Percentiles rank a stretch among this genome's conserved stretches.
These are phyloP conservation scores for Lepisosteus osseus DNA, from an alignment of 2,113 vertebrate species.

Conservation along the genomic window DNA sequence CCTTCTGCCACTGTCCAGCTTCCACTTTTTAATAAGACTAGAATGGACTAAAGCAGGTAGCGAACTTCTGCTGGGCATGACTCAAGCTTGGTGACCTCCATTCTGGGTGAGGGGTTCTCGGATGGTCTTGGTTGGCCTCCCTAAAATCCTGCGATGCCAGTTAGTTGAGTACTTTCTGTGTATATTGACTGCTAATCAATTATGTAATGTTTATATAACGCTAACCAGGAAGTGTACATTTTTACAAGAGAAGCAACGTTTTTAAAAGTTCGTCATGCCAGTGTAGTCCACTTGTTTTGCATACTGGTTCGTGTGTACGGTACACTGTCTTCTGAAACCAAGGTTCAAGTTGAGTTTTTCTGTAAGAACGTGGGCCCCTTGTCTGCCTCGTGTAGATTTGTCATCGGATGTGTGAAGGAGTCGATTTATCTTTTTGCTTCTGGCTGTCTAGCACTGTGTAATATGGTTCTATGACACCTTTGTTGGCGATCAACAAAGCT, in stretches of 20 bases:
- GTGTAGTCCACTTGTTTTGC: neutral
- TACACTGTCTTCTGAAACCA: slow-evolving; percentile 26
- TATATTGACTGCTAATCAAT: slow-evolving; percentile 17
- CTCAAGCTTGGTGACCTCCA: neutral
- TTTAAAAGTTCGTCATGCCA: neutral
- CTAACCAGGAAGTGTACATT: neutral
- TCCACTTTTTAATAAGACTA: neutral
- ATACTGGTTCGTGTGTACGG: neutral
- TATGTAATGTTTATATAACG: slow-evolving; percentile 23
- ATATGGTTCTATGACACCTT: slow-evolving; percentile 11
- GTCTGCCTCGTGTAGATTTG: slow-evolving; percentile 15
- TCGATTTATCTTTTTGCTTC: slow-evolving; percentile 8
- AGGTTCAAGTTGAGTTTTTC: slow-evolving; percentile 29
- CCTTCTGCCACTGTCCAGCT: slow-evolving; percentile 15
- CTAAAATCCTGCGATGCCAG: neutral
- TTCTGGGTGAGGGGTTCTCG: neutral
- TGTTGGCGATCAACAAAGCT: slow-evolving; percentile 9
- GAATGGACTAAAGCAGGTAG: neutral
- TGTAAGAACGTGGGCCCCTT: slow-evolving; percentile 10
- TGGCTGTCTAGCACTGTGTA: slow-evolving; percentile 3
- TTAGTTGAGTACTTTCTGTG: slow-evolving; percentile 16
- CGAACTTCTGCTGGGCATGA: too few species aligned
- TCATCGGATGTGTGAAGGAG: slow-evolving; percentile 2
- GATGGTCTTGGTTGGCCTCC: neutral
- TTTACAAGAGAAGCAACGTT: neutral